phyloP scores from a whole-genome alignment of 2,113 vertebrate genomes.

The Gyps fulvus region DNA sequence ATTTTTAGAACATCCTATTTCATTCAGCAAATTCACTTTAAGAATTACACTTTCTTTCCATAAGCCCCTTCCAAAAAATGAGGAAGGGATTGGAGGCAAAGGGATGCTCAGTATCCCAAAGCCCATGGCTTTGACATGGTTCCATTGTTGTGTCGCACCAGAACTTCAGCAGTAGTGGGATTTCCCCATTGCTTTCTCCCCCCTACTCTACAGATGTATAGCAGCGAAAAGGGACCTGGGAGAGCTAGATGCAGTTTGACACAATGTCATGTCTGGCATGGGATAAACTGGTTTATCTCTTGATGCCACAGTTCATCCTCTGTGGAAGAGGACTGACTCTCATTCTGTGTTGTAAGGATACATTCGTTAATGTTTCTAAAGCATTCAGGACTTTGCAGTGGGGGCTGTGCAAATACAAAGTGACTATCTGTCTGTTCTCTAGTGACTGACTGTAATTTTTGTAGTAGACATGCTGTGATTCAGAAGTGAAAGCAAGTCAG shows the following conservation, averaged over 20 bases:
- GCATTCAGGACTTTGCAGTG: neutral
- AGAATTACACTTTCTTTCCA: neutral
- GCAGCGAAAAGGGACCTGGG: neutral
- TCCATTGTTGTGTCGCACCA: neutral
- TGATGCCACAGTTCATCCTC: neutral
- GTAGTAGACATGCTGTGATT: neutral
- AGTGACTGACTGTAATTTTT: neutral
- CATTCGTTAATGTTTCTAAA: neutral
- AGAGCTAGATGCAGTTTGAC: neutral
- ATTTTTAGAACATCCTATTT: neutral
- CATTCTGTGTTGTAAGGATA: neutral
- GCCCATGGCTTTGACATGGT: neutral
- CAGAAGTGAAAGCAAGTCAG: neutral
- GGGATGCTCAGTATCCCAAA: neutral
- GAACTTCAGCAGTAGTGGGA: neutral
- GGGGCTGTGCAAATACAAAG: neutral
- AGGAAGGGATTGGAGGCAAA: neutral
- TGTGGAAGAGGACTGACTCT: neutral
- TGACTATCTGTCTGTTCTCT: neutral
- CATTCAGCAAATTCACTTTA: neutral
- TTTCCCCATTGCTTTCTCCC: neutral
- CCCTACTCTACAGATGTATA: neutral
- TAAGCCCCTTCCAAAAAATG: neutral
- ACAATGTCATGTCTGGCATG: neutral
- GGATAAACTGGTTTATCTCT: neutral